Evolutionary conservation across 2,113 vertebrate genomes (phyloP), one percentile per base, ranked within the genome.

Genomic region (Datnioides undecimradiatus): DNA sequence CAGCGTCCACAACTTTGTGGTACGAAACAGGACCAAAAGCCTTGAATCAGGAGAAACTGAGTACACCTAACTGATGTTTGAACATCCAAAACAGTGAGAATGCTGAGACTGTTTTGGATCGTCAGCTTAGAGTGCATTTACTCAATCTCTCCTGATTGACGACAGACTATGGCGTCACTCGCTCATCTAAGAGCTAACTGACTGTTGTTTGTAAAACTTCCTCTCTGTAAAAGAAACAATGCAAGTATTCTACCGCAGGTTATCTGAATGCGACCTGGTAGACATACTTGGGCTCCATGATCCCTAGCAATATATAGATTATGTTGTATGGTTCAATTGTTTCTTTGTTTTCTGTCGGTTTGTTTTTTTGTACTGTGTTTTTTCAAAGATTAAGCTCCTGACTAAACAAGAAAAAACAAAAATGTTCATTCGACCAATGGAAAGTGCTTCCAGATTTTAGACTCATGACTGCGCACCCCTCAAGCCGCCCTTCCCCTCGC

Each of bases 281-380:
- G 86, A 93, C 87, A 93, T 90, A 92, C 88, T 92, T 93, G 89
- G 63, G 82, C 91, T 93, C 84, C 83, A 83, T 49, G 76, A 86
- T 91, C 89, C 88, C 63, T 90, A 95, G 94, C 93, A 94, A 95
- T 95, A 95, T 91, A 85, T 89, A 91, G 91, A 91, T 85, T 90
- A 90, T 78, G 46, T 76, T 93, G 91, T 93, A 82, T 77, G 64
- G 82, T 91, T 93, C 71, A 59, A 63, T 90, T 89, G 87, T 89
- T 91, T 87, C 70, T 82, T 88, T 71, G 83, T 90, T 87, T 86
- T 63, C 79, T 91, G 90, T 88, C 85, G 12, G 80, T 81, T 88
- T 71, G 51, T 59, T 87, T 92, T 92, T 94, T 93, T 91, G 88
- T 93, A 93, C 79, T 81, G 88, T 94, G 83, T 90, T 91, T 87